Conservation (phyloP, 2,888 invertebrate species). For the Nasonovia ribisnigri region DNA sequence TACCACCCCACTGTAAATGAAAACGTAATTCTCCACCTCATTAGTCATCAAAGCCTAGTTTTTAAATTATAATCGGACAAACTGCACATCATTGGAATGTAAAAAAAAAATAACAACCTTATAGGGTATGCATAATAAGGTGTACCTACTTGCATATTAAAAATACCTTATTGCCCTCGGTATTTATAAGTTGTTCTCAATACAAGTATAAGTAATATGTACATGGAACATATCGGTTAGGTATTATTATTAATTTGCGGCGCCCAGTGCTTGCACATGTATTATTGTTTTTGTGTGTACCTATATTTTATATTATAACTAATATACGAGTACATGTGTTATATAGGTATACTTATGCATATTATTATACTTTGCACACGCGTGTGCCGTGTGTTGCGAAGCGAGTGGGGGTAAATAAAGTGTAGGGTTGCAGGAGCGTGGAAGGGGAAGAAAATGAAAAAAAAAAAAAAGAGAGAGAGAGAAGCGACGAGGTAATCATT, state of each 20-base stretch:
- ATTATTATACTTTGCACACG: not conserved
- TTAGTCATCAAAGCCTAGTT: not conserved
- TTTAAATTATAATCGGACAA: not conserved
- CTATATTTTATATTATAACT: not conserved
- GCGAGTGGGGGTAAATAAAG: not conserved
- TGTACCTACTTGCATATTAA: not conserved
- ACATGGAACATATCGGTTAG: not conserved
- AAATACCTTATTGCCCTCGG: not conserved
- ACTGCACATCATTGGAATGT: not conserved
- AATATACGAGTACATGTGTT: not conserved
- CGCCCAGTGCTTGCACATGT: not conserved
- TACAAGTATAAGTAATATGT: not conserved
- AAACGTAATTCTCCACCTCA: not conserved
- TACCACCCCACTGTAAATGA: not conserved
- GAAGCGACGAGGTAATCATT: slow-evolving; percentile 54
- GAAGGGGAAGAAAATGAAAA: not conserved
- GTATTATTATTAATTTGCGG: not conserved
- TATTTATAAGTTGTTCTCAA: not conserved
- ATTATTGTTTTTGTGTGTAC: not conserved
- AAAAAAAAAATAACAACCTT: not conserved
- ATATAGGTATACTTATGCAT: not conserved
- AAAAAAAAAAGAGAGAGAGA: not conserved
- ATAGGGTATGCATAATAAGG: no score
- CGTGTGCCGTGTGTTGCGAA: not conserved
- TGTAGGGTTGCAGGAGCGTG: not conserved